phyloP scores from a whole-genome alignment of 2,113 vertebrate genomes.

The Oenanthe oenanthe region DNA sequence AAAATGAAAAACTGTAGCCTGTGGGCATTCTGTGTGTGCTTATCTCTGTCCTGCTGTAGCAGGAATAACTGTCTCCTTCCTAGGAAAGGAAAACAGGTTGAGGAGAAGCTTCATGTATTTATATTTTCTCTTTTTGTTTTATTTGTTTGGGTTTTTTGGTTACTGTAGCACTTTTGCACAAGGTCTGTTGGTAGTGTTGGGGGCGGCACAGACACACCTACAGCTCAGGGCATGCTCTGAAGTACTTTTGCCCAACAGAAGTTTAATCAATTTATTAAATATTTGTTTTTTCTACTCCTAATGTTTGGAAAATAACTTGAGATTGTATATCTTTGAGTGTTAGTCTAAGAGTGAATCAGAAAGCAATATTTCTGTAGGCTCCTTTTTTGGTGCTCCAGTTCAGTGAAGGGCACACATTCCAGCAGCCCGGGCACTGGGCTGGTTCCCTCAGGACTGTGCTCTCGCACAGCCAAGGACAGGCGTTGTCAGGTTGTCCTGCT shows the following conservation, averaged over 20 bases:
- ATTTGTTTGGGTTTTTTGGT: not conserved
- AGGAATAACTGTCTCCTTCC: not conserved
- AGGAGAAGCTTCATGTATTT: not conserved
- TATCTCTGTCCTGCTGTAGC: constrained; percentile 41
- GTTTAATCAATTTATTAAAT: not conserved
- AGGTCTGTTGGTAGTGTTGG: not conserved
- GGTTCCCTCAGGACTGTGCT: not conserved
- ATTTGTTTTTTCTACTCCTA: not conserved
- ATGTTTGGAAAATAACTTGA: not conserved
- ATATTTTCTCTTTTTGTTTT: not conserved
- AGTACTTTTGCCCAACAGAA: not conserved
- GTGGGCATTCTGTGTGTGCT: constrained; percentile 31
- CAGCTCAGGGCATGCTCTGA: not conserved
- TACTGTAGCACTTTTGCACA: not conserved
- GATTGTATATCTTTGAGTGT: not conserved
- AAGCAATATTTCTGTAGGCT: not conserved
- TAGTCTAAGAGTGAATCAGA: not conserved
- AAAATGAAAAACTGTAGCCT: constrained; percentile 67
- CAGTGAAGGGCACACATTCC: not conserved
- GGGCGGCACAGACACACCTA: not conserved
- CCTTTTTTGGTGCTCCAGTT: constrained; percentile 1
- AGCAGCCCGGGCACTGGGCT: not conserved
- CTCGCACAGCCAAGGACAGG: not conserved
- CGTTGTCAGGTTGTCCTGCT: not conserved
- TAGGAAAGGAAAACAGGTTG: not conserved